Conservation (phyloP, 1,140 invertebrate species). For the Elymnias hypermnestra region DNA sequence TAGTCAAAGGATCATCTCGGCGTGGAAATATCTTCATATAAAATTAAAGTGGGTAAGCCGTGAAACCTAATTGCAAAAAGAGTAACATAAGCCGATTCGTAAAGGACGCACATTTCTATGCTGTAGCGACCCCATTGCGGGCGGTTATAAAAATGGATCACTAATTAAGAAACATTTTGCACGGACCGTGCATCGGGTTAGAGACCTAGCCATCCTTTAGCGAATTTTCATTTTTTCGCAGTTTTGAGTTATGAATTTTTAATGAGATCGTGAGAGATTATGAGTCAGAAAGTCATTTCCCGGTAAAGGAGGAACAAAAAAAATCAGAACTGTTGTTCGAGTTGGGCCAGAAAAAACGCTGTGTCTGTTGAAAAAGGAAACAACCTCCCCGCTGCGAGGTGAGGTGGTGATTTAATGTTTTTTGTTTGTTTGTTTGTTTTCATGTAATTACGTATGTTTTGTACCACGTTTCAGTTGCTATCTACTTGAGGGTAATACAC, state of each 20-base stretch:
- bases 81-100: background rate
- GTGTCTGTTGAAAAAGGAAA: slow-evolving; percentile 16
- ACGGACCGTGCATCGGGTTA: slow-evolving; percentile 16
- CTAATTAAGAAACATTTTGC: slow-evolving; percentile 29
- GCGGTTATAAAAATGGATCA: slow-evolving; percentile 24
- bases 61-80: slow-evolving; percentile 1
- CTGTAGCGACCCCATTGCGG: slow-evolving; percentile 10
- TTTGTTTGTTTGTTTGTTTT: slow-evolving; percentile 27
- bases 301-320: slow-evolving; percentile 68
- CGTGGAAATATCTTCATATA: no score
- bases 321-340: slow-evolving; percentile 55
- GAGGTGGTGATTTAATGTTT: slow-evolving; percentile 14
- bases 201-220: slow-evolving; percentile 26
- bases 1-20: no score
- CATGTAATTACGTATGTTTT: slow-evolving; percentile 35
- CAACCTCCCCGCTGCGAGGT: slow-evolving; percentile 10
- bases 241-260: slow-evolving; percentile 77
- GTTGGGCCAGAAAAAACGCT: slow-evolving; percentile 41
- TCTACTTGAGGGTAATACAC: slow-evolving; percentile 59
- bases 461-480: slow-evolving; percentile 44
- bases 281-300: slow-evolving; percentile 77
- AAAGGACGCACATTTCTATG: slow-evolving; percentile 6
- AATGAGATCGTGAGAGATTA: slow-evolving; percentile 77
- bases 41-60: background rate
- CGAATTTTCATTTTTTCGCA: slow-evolving; percentile 70